phyloP scores from a whole-genome alignment of 2,113 vertebrate species.

The Rynchops niger region DNA sequence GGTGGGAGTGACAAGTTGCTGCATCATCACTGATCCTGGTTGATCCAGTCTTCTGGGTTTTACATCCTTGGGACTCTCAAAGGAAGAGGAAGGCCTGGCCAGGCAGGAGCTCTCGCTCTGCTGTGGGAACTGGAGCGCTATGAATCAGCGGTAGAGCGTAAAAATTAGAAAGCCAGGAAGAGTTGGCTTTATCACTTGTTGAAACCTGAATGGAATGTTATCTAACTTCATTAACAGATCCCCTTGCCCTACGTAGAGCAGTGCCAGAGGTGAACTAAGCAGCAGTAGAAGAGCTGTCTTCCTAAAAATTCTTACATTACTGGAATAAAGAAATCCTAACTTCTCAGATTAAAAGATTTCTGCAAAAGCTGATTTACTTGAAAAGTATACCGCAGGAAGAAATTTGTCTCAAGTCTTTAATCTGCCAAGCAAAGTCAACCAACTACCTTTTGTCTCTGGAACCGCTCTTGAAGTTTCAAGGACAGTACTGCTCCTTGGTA shows the following conservation, averaged over 20 bases:
- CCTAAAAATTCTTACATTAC: neutral
- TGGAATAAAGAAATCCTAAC: neutral
- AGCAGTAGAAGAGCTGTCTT: neutral
- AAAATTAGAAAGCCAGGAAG: neutral
- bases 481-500: neutral
- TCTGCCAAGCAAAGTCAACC: neutral
- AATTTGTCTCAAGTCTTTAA: neutral
- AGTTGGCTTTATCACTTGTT: neutral
- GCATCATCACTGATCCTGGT: neutral
- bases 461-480: neutral
- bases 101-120: fast-evolving
- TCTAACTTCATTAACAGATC: neutral
- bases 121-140: neutral
- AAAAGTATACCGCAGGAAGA: neutral
- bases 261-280: neutral
- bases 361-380: neutral
- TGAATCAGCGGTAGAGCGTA: neutral
- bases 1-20: neutral
- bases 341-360: neutral
- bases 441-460: neutral
- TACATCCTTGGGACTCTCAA: neutral
- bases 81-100: neutral
- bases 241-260: neutral
- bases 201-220: conserved; percentile 37
- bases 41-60: neutral